Conservation (phyloP, 2,113 vertebrate species). For the Myotis brandtii region DNA sequence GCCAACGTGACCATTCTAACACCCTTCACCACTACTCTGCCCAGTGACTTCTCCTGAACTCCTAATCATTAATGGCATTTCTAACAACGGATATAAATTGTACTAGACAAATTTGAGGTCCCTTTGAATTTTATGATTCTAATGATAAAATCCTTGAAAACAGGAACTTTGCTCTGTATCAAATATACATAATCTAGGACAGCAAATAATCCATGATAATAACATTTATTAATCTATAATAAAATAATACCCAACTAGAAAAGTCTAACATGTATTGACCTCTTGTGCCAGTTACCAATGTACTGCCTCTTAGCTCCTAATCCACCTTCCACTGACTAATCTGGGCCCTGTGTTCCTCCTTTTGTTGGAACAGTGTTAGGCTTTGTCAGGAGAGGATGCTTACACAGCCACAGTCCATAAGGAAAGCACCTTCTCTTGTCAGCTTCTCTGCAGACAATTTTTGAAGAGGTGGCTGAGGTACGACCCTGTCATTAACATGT, state of each 20-base stretch:
- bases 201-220: background rate
- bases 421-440: conserved; percentile 94
- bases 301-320: background rate
- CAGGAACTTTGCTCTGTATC: background rate
- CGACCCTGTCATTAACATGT: conserved; percentile 92
- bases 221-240: background rate
- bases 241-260: background rate
- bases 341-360: background rate
- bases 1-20: background rate
- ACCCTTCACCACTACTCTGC: background rate
- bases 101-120: background rate
- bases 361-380: background rate
- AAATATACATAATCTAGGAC: background rate
- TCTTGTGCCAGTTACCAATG: background rate
- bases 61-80: background rate
- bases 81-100: background rate
- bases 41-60: background rate
- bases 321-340: background rate
- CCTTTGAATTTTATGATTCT: conserved; percentile 29
- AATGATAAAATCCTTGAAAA: background rate
- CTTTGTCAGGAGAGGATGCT: conserved; percentile 68
- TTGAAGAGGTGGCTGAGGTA: conserved; percentile 95
- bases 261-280: background rate
- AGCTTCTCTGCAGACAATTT: conserved; percentile 94
- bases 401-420: conserved; percentile 97